These are phyloP conservation scores for Cnemophilus loriae DNA, from an alignment of 2,113 vertebrate species.

Conservation along the genomic window DNA sequence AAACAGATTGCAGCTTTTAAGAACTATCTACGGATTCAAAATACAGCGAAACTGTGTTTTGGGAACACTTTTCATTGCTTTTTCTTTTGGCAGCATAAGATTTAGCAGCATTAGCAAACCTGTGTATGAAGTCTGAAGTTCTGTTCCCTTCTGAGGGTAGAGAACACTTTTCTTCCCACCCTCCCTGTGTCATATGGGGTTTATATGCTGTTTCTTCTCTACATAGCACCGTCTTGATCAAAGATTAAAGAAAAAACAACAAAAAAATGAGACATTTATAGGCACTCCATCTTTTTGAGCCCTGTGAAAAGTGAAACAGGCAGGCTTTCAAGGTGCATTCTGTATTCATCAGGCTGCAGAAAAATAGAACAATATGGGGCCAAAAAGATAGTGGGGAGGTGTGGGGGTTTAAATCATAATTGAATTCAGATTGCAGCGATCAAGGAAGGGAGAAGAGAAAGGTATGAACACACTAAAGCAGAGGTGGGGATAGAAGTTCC, in stretches of 20 bases:
- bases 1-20: neutral
- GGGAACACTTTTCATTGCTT: neutral
- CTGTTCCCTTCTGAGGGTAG: neutral
- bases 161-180: neutral
- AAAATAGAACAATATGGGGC: conserved; percentile 3
- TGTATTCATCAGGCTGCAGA: neutral
- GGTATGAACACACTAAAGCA: neutral
- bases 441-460: neutral
- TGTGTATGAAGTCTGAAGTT: neutral
- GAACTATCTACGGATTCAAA: neutral
- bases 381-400: neutral
- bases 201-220: neutral
- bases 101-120: neutral
- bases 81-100: neutral
- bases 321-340: neutral
- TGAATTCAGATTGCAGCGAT: neutral
- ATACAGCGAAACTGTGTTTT: neutral
- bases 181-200: neutral
- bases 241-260: neutral
- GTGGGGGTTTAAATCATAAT: neutral
- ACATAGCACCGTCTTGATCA: neutral
- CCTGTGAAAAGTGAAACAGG: neutral
- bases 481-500: neutral
- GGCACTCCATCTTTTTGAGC: neutral
- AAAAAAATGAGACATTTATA: neutral